Evolutionary conservation across 2,113 vertebrate genomes (phyloP), one percentile per base, ranked within the genome.

Genomic region (Gallinago jamesoni): DNA sequence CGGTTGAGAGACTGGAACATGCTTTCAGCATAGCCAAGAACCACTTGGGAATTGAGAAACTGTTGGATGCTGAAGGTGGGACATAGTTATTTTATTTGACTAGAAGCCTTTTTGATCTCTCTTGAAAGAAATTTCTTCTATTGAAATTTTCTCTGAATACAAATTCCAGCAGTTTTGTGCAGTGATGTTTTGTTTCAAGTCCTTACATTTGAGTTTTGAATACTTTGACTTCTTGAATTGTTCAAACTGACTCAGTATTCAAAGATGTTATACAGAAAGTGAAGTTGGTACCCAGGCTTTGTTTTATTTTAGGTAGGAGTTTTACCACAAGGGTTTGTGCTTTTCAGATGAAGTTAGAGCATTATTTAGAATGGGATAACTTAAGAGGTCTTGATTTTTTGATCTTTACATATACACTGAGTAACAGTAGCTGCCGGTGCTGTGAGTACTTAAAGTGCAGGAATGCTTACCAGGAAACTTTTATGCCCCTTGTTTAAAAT

Each of bases 11-110:
- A 95, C 97, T 99, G 67, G 99, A 99, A 68, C 99, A 99, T 67
- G 99, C 99, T 70, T 99, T 99, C 97, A 98, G 84, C 75, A 93
- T 98, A 19, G 99, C 99, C 97, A 99, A 99, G 94, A 98, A 98
- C 63, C 98, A 99, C 53, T 96, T 99, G 93, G 98, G 98, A 91
- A 99, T 99, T 66, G 99, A 99, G 95, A 99, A 98, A 92, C 98
- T 99, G 2, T 97, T 99, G 94, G 99, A 99, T 97, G 98, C 99
- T 84, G 99, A 99, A 99, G 99, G 99, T 99, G 98, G 20, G 81
- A 33, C 66, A 78, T 31, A 90, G 66, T 94, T 53, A 33, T 64
- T 67, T 50, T 55, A 52, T 17, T 93, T 25, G 31, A 66, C 39
- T 33, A 25, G 31, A 90, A 84, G 27, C 9, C 33, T 57, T 82